phyloP scores from a whole-genome alignment of 1,140 invertebrate genomes.

The Pseudachorutes palmiensis region DNA sequence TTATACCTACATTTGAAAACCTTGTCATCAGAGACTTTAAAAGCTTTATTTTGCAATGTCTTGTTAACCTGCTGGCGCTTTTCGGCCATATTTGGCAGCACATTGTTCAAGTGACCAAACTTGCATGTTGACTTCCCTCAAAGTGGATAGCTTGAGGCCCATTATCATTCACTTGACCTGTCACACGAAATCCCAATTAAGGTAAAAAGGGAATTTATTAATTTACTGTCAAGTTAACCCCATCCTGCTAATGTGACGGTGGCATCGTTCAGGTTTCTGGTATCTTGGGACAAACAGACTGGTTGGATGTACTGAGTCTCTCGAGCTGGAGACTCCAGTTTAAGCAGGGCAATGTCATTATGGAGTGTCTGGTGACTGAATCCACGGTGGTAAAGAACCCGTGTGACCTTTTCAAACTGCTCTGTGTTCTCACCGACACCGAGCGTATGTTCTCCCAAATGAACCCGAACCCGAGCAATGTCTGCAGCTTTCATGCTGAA shows the following conservation, averaged over 20 bases:
- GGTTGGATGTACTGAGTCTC: slow-evolving; percentile 41
- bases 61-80: slow-evolving; percentile 61
- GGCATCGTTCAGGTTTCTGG: slow-evolving; percentile 6
- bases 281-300: slow-evolving; percentile 39
- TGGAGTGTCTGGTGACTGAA: slow-evolving; percentile 26
- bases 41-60: no score
- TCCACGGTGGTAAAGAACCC: slow-evolving; percentile 28
- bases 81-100: slow-evolving; percentile 64
- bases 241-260: slow-evolving; percentile 26
- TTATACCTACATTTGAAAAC: slow-evolving; percentile 64
- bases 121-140: slow-evolving; percentile 74
- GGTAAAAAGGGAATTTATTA: background rate
- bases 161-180: background rate
- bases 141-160: slow-evolving; percentile 41
- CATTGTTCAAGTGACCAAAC: slow-evolving; percentile 74
- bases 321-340: slow-evolving; percentile 39
- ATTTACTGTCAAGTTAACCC: slow-evolving; percentile 13
- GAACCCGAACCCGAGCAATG: slow-evolving; percentile 66
- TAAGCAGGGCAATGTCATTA: slow-evolving; percentile 42
- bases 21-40: no score
- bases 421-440: slow-evolving; percentile 46
- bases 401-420: slow-evolving; percentile 16
- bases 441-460: slow-evolving; percentile 67
- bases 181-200: no score
- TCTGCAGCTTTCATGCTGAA: slow-evolving; percentile 79